Conservation (phyloP, 1,140 invertebrate species). For the Cherax destructor region DNA sequence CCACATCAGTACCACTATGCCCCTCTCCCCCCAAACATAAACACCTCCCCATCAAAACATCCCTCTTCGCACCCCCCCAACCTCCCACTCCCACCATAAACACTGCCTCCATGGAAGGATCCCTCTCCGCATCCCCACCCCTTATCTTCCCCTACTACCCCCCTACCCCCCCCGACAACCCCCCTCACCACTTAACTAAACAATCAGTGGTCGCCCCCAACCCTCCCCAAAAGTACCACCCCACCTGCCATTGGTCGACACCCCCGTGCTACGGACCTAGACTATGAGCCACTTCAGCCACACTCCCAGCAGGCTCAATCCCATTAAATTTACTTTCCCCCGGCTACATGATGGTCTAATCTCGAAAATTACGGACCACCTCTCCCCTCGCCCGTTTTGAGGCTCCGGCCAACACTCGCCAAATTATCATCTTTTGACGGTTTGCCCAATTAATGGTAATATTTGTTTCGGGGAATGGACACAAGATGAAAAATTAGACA, state of each 20-base stretch:
- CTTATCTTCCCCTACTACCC: no score
- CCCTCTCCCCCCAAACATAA: neutral
- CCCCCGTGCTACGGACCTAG: neutral
- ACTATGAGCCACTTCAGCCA: neutral
- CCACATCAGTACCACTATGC: neutral
- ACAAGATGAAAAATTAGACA: neutral
- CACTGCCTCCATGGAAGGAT: no score
- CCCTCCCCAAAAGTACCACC: no score
- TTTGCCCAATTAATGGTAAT: neutral
- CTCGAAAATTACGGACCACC: constrained; percentile 15
- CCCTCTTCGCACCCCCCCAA: no score
- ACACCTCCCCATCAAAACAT: neutral
- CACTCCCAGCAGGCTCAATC: neutral
- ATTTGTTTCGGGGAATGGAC: neutral
- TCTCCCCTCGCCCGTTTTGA: neutral
- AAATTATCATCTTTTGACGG: neutral
- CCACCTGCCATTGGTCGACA: neutral
- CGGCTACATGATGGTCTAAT: constrained; percentile 15
- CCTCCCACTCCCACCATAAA: no score
- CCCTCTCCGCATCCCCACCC: no score
- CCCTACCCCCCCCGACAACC: no score
- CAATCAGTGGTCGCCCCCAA: no score
- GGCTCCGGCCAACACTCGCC: neutral
- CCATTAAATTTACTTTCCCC: constrained; percentile 23
- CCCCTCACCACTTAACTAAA: no score